Percentiles rank a stretch among this genome's conserved stretches.
phyloP scores from a whole-genome alignment of 2,797 vertebrate genomes.

The Eremophila alpestris region DNA sequence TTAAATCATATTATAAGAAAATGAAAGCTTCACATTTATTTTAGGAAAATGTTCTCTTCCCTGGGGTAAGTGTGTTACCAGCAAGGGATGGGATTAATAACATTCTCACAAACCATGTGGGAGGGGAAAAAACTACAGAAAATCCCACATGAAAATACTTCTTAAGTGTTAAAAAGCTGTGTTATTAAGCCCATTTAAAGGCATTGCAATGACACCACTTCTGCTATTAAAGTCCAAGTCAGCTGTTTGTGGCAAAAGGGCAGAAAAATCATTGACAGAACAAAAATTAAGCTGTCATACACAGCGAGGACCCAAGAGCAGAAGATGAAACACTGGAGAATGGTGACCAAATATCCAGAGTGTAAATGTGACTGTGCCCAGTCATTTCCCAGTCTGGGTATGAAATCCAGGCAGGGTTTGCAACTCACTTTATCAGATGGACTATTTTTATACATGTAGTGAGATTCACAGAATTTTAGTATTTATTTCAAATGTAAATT shows the following conservation, averaged over 20 bases:
- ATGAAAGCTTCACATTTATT: neutral
- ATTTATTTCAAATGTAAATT: neutral
- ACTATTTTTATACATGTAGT: neutral
- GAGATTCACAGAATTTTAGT: neutral
- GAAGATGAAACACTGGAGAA: neutral
- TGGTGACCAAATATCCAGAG: neutral
- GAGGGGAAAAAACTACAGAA: neutral
- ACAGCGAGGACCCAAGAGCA: neutral
- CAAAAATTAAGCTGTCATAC: neutral
- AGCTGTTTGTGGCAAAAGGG: neutral
- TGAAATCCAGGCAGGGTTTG: neutral
- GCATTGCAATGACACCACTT: neutral
- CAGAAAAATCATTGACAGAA: neutral
- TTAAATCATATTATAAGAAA: neutral
- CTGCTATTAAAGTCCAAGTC: neutral
- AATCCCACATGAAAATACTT: neutral
- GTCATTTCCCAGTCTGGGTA: neutral
- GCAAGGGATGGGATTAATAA: neutral
- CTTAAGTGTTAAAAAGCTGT: neutral
- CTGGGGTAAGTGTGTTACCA: neutral
- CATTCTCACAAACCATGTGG: accelerated
- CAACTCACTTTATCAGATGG: neutral
- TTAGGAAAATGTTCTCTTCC: neutral
- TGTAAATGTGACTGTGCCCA: neutral
- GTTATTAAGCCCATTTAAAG: neutral